Evolutionary conservation across 2,888 invertebrate species (phyloP), one percentile per base, ranked within the genome.

Genomic region (Dascillus cervinus): DNA sequence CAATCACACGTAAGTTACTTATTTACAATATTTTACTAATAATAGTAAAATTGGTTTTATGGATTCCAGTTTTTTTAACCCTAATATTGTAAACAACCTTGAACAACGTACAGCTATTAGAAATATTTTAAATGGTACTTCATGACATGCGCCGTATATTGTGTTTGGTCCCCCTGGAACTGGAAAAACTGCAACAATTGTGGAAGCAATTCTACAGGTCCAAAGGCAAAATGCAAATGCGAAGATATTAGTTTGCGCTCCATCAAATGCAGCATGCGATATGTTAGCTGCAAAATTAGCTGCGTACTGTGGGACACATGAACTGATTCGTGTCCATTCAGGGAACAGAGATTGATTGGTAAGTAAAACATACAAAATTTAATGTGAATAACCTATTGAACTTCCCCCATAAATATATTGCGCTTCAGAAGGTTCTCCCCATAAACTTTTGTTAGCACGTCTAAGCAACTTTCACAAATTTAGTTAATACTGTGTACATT

Each of bases 151-250:
- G 1, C 90, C 92, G 0, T 91, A 87, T 52, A 73, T 90, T 17
- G 69, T 92, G 22, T 89, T 82, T 63, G 91, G 91, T 2, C 91
- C 91, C 20, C 90, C 91, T 26, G 91, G 89, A 38, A 82, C 82
- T 1, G 82, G 82, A 1, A 82, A 82, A 61, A 83, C 84, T 1
- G 69, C 79, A 1, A 83, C 83, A 1, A 54, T 85, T 3, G 79
- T 83, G 1, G 85, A 86, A 61, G 69, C 79, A 2, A n/a, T n/a
- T n/a, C n/a, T n/a, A n/a, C n/a, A n/a, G n/a, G n/a, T 60, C 32
- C 52, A 52, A 37, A 43, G 34, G 26, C 39, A 38, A 27, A 56
- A 60, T n/a, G 59, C 65, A 1, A 49, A 61, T 0, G 60, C 64
- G 3, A 62, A 60, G 34, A 71, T 83, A 38, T 61, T 85, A 13